Evolutionary conservation across 2,113 vertebrate genomes (phyloP).

Genomic region (Alces alces): DNA sequence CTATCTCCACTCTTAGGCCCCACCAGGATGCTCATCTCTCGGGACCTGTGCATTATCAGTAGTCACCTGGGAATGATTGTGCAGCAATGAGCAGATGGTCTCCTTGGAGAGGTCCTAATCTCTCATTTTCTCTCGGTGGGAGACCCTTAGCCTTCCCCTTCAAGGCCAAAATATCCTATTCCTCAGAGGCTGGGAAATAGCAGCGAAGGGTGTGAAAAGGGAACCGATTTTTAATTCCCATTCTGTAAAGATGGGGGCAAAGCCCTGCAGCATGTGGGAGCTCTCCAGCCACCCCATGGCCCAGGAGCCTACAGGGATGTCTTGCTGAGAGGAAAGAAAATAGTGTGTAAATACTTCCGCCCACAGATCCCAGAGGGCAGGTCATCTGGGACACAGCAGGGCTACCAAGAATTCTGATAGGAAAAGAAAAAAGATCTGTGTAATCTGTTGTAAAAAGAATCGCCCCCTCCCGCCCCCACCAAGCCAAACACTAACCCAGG

Average conservation of each 20-base stretch:
- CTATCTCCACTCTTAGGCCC: accelerated
- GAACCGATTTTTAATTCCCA: background rate
- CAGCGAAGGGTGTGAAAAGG: background rate
- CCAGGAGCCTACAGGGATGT: background rate
- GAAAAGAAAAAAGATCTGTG: background rate
- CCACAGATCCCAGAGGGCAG: background rate
- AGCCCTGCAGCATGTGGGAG: accelerated
- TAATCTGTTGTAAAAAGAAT: background rate
- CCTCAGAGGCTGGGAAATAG: background rate
- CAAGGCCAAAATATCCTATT: background rate
- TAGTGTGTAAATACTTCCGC: background rate
- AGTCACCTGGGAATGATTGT: background rate
- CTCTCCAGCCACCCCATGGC: background rate
- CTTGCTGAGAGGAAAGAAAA: background rate
- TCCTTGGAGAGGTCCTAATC: background rate
- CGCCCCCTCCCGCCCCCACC: accelerated
- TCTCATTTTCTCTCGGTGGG: background rate
- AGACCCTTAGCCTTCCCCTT: background rate
- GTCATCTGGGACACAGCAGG: background rate
- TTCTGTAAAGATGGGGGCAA: background rate
- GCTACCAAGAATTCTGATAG: background rate
- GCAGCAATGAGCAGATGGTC: background rate
- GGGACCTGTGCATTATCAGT: accelerated
- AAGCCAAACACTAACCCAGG: background rate
- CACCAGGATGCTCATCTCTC: background rate